phyloP scores from a whole-genome alignment of 2,113 vertebrate species.

The Crocuta crocuta region DNA sequence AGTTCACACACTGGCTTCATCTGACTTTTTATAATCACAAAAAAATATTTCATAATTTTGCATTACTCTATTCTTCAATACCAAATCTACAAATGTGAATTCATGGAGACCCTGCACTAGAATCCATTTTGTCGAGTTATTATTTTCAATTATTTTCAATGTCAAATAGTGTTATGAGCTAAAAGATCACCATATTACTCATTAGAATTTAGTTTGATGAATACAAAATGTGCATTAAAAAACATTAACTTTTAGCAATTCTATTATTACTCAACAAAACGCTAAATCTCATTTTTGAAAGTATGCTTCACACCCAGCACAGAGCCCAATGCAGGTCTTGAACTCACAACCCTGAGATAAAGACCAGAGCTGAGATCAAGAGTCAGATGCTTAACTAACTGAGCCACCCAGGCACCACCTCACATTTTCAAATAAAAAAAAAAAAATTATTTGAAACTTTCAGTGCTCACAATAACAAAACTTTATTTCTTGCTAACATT shows the following conservation, averaged over 20 bases:
- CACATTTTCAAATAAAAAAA: background rate
- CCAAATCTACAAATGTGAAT: background rate
- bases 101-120: background rate
- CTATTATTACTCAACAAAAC: background rate
- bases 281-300: too few species aligned
- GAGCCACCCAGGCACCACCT: too few species aligned
- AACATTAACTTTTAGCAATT: background rate
- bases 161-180: background rate
- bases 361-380: too few species aligned
- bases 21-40: background rate
- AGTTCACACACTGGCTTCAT: background rate
- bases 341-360: too few species aligned
- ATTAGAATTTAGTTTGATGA: background rate
- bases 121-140: background rate
- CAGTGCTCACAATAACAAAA: background rate
- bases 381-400: too few species aligned
- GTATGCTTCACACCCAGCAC: too few species aligned
- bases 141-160: constrained; percentile 25
- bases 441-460: background rate
- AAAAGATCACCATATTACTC: background rate
- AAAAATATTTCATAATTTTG: background rate
- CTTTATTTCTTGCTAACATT: background rate
- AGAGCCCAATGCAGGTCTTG: too few species aligned
- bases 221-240: background rate
- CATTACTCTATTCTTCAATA: background rate